Evolutionary conservation across 23 tunicate species (phyloP).

Genomic region (Halocynthia roretzi): DNA sequence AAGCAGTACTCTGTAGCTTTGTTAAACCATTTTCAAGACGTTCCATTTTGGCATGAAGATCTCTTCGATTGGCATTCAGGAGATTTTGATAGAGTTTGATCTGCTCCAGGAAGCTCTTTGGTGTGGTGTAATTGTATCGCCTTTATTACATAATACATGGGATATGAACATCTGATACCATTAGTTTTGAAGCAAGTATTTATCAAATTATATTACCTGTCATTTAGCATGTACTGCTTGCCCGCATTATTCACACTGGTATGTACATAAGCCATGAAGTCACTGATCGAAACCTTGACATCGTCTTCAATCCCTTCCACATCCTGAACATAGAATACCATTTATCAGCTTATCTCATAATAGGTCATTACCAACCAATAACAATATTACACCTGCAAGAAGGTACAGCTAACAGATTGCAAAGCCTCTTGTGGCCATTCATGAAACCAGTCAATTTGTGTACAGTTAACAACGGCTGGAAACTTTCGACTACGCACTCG

Average conservation of each 20-base stretch:
- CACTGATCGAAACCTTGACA: slow-evolving; percentile 81
- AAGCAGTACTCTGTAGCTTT: slow-evolving; percentile 93
- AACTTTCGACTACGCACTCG: slow-evolving; percentile 95
- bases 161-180: neutral
- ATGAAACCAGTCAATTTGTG: slow-evolving; percentile 99
- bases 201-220: slow-evolving; percentile 35
- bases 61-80: slow-evolving; percentile 49
- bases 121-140: slow-evolving; percentile 98
- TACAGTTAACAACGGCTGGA: slow-evolving; percentile 99
- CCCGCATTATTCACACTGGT: slow-evolving; percentile 89
- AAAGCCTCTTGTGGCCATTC: slow-evolving; percentile 99
- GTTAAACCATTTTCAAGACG: slow-evolving; percentile 95
- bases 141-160: slow-evolving; percentile 15
- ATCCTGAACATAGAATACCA: slow-evolving; percentile 48
- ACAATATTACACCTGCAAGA: slow-evolving; percentile 57
- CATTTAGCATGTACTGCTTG: slow-evolving; percentile 71
- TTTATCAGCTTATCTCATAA: neutral
- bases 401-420: slow-evolving; percentile 87
- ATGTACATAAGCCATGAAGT: slow-evolving; percentile 97
- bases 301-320: slow-evolving; percentile 75
- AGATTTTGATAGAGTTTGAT: slow-evolving; percentile 88
- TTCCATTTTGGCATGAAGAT: slow-evolving; percentile 92
- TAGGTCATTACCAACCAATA: neutral
- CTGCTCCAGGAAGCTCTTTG: slow-evolving; percentile 98
- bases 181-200: neutral